phyloP scores from a whole-genome alignment of 2,113 vertebrate species.

The Mellivora capensis region DNA sequence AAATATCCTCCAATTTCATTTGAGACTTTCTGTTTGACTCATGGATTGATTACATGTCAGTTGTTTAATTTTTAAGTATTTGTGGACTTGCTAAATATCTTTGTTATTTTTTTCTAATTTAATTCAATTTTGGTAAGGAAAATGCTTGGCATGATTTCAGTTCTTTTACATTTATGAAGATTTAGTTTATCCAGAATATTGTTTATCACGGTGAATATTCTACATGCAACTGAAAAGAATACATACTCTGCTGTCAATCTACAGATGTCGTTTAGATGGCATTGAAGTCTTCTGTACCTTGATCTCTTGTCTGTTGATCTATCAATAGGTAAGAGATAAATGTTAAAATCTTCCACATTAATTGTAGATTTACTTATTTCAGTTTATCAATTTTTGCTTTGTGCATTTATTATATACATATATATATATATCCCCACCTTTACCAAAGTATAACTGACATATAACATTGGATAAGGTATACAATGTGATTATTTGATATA shows the following conservation, averaged over 20 bases:
- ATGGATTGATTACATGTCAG: background rate
- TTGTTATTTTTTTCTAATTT: background rate
- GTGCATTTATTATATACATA: background rate
- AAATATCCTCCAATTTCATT: background rate
- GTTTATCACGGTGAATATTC: background rate
- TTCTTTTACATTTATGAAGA: background rate
- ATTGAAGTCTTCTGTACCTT: background rate
- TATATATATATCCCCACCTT: background rate
- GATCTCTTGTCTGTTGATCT: background rate
- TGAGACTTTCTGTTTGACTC: background rate
- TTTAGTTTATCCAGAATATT: background rate
- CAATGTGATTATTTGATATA: background rate
- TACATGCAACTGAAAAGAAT: background rate
- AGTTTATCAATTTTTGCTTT: background rate
- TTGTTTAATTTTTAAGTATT: background rate
- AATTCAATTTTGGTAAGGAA: background rate
- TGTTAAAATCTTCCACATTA: background rate
- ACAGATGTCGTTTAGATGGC: background rate
- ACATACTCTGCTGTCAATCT: background rate
- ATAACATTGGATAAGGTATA: background rate
- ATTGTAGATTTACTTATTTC: background rate
- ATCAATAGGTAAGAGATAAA: background rate
- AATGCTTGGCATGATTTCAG: background rate
- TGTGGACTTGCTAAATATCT: background rate
- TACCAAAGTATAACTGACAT: background rate